Base-by-base conservation (phyloP, 2,113 vertebrate genomes). In the Megaleporinus macrocephalus region DNA sequence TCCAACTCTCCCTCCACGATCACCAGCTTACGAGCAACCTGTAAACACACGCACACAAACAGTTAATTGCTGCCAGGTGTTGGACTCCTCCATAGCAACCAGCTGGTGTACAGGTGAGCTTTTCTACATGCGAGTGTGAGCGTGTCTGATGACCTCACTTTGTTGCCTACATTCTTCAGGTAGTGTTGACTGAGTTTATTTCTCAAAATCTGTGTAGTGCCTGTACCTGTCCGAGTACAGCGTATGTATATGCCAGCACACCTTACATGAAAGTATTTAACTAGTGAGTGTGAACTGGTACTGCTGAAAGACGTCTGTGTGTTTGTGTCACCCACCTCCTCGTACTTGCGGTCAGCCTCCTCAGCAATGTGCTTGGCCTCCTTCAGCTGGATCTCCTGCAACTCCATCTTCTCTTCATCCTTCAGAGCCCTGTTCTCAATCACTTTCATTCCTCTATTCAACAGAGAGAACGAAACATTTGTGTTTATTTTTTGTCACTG, bases 1-100 rank as follows among this genome's bases (percentile, higher is more conserved):
- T 95, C 94, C 83, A 94, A 66, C 84, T 95, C 94, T 51, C 89
- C 93, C 87, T 95, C 94, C 9, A 95, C 91, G 30, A 99, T 99
- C 88, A 99, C 97, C 92, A 99, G 92, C 18, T 99, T 99, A 89
- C 97, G 96, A 87, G 98, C 98, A 70, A 99, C 97, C 97, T 99
- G 91, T 0, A 79, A 27, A 82, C 78, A 59, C 27, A 86, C 57
- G 71, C 15, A 79, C 18, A 84, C 1, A 4, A 18, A 16, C 3
- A 5, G 49, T 73, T 20, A 29, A 18, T 44, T 44, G 53, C 24
- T 15, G 59, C 24, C 63, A 81, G 51, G 27, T 81, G 72, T 20
- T 47, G 61, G 3, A 41, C 11, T 44, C 1, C 1, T 66, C 20
- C 36, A 57, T 36, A 65, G 22, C 47, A 4, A 4, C 65, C 68